A percentile compares a stretch with the other conserved stretches of the same genome.
These are phyloP conservation scores for Remorina albescens DNA, from an alignment of 2,797 vertebrate species.

Conservation along the genomic window DNA sequence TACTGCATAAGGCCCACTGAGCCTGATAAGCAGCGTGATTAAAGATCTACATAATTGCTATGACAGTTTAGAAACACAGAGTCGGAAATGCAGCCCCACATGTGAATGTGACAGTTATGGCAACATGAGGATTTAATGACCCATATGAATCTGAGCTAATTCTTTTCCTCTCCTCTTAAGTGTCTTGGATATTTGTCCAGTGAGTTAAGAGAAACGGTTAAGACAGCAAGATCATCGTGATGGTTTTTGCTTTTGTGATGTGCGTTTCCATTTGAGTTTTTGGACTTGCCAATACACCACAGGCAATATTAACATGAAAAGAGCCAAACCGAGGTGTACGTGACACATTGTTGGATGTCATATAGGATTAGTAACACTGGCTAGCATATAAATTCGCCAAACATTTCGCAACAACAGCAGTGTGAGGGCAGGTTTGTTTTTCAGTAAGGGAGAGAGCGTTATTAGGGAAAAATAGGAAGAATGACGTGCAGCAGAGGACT, in stretches of 20 bases:
- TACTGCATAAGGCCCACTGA: background rate
- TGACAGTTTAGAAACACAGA: slow-evolving; percentile 8
- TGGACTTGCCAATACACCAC: background rate
- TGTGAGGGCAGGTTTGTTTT: background rate
- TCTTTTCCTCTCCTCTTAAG: background rate
- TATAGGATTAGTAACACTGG: no score
- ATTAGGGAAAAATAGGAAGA: no score
- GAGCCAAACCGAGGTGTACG: background rate
- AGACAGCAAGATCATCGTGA: background rate
- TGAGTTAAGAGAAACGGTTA: background rate
- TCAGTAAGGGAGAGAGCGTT: no score
- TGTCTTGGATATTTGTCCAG: background rate
- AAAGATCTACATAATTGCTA: slow-evolving; percentile 19
- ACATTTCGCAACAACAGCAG: background rate
- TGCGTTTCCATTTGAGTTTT: background rate
- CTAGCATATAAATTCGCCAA: background rate
- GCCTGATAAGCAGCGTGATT: slow-evolving; percentile 15
- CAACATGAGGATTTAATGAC: background rate
- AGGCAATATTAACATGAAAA: background rate
- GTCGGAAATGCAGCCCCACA: slow-evolving; percentile 22
- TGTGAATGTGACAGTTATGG: slow-evolving; percentile 12
- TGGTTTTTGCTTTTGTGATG: background rate
- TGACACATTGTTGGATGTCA: background rate
- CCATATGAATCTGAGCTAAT: slow-evolving; percentile 1
- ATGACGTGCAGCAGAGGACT: no score